These are phyloP conservation scores for Malurus alboscapulatus DNA, from an alignment of 2,113 vertebrate species.

Conservation along the genomic window DNA sequence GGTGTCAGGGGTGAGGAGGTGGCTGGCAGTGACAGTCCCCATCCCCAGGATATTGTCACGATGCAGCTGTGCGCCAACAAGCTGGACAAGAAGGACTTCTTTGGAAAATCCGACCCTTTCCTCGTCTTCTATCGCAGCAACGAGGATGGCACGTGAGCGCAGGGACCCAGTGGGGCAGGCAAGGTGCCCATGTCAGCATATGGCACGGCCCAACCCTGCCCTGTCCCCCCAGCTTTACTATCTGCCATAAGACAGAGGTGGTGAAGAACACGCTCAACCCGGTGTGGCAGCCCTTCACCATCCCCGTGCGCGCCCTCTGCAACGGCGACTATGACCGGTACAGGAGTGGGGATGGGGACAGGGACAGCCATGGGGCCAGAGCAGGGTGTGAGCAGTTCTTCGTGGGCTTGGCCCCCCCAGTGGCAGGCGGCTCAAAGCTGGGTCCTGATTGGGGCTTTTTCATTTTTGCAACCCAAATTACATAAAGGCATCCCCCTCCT, in stretches of 20 bases:
- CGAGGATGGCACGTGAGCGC: constrained; percentile 94
- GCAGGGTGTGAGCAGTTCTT: background rate
- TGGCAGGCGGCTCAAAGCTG: background rate
- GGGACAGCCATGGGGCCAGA: background rate
- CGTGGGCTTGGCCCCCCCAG: fast-evolving
- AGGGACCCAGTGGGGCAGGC: background rate
- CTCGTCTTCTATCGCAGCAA: constrained; percentile 98
- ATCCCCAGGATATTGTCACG: constrained; percentile 88
- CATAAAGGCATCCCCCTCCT: constrained; percentile 18
- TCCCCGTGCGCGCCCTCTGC: constrained; percentile 93
- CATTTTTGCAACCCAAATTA: constrained; percentile 16
- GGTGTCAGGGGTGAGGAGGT: background rate
- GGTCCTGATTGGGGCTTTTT: background rate
- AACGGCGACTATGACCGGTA: constrained; percentile 96
- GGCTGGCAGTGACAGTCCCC: background rate
- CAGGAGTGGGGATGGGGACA: background rate
- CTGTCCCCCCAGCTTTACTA: constrained; percentile 82
- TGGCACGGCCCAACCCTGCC: fast-evolving
- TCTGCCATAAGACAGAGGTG: constrained; percentile 93
- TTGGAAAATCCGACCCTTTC: constrained; percentile 97
- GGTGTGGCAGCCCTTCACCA: constrained; percentile 96
- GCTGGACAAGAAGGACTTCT: constrained; percentile 99
- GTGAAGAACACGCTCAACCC: constrained; percentile 96
- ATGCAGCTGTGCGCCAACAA: constrained; percentile 99
- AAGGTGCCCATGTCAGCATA: fast-evolving